phyloP scores from a whole-genome alignment of 2,113 vertebrate genomes.

The Periophthalmus modestus region DNA sequence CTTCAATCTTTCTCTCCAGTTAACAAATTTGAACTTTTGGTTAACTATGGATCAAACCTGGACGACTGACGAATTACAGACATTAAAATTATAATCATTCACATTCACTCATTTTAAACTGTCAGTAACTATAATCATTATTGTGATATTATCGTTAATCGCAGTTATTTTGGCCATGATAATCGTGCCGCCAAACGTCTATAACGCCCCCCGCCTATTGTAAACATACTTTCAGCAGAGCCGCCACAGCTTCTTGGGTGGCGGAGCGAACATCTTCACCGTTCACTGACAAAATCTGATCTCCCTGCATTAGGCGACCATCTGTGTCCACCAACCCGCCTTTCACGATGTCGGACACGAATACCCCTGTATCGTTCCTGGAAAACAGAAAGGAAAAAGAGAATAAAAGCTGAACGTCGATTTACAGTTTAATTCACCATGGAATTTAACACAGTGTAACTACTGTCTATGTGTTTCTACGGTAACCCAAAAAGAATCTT shows the following conservation, averaged over 20 bases:
- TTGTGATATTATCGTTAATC: too few species aligned
- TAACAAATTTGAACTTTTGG: too few species aligned
- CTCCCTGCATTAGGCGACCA: slow-evolving; percentile 89
- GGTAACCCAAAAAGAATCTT: slow-evolving; percentile 27
- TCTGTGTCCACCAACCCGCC: slow-evolving; percentile 89
- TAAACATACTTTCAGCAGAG: slow-evolving; percentile 83
- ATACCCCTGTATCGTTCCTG: slow-evolving; percentile 94
- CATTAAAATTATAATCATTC: too few species aligned
- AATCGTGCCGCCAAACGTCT: too few species aligned
- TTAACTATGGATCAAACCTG: too few species aligned
- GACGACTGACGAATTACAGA: too few species aligned
- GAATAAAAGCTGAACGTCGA: not conserved
- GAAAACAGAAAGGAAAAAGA: slow-evolving; percentile 11
- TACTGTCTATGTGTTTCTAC: slow-evolving; percentile 49
- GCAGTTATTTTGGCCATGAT: too few species aligned
- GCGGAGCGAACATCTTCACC: slow-evolving; percentile 89
- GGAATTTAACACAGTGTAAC: not conserved
- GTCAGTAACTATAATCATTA: too few species aligned
- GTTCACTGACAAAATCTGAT: slow-evolving; percentile 93
- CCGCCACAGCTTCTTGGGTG: slow-evolving; percentile 92
- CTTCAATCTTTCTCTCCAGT: too few species aligned
- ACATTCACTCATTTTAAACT: too few species aligned
- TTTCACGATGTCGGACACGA: slow-evolving; percentile 96
- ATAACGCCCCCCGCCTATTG: too few species aligned
- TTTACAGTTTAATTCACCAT: not conserved